Evolutionary conservation across 1,140 invertebrate genomes (phyloP).

Genomic region (Drosophila kohkoa): DNA sequence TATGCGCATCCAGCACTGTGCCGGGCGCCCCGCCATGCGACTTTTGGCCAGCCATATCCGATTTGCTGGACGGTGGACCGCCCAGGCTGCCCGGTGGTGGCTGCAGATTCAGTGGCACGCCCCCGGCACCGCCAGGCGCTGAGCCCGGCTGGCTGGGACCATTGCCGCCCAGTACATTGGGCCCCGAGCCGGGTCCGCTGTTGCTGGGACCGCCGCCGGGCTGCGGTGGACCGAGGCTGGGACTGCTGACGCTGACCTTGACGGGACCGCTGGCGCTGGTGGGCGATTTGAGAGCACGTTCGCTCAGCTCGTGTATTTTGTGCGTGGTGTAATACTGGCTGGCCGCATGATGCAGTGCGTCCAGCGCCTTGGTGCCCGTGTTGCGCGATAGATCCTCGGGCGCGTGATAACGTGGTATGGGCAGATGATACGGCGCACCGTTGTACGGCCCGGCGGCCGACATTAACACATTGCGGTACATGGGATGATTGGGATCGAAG

Average conservation of each 20-base stretch:
- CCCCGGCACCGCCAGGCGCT: slow-evolving; percentile 62
- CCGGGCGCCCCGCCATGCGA: slow-evolving; percentile 67
- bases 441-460: slow-evolving; percentile 89
- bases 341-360: slow-evolving; percentile 92
- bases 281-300: slow-evolving; percentile 93
- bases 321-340: slow-evolving; percentile 92
- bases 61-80: slow-evolving; percentile 80
- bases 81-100: slow-evolving; percentile 71
- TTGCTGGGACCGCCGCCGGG: slow-evolving; percentile 74
- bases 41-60: slow-evolving; percentile 72
- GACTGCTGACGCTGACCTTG: slow-evolving; percentile 83
- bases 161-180: slow-evolving; percentile 72
- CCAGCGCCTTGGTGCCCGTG: slow-evolving; percentile 90
- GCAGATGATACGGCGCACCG: slow-evolving; percentile 89
- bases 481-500: slow-evolving; percentile 89
- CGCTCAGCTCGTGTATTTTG: slow-evolving; percentile 96
- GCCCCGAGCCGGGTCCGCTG: slow-evolving; percentile 72
- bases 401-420: slow-evolving; percentile 91
- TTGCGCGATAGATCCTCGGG: slow-evolving; percentile 92
- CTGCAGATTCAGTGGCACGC: slow-evolving; percentile 75
- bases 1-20: slow-evolving; percentile 65
- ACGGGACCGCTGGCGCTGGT: slow-evolving; percentile 86
- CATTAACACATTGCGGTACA: slow-evolving; percentile 93
- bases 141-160: slow-evolving; percentile 68
- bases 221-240: slow-evolving; percentile 74